A percentile compares a stretch with the other conserved stretches of the same genome.
phyloP scores from a whole-genome alignment of 2,113 vertebrate species.

The Indri indri region DNA sequence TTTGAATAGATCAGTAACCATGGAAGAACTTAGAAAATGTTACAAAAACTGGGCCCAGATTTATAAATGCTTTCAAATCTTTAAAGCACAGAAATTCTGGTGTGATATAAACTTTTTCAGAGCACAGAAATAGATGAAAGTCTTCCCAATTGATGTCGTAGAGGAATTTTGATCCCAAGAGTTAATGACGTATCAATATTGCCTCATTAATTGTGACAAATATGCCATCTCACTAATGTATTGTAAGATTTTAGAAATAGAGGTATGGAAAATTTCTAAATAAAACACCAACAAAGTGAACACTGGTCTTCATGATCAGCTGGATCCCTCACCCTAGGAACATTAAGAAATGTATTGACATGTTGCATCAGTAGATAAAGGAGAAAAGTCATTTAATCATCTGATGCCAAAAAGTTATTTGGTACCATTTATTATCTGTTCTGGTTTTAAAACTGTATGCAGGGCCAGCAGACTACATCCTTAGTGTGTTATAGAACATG shows the following conservation, averaged over 20 bases:
- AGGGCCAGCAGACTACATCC: background rate
- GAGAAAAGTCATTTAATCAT: background rate
- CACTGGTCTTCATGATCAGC: background rate
- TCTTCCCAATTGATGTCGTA: background rate
- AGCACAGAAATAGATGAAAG: background rate
- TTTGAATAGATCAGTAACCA: background rate
- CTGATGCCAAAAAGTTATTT: background rate
- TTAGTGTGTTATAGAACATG: background rate
- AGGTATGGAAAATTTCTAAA: background rate
- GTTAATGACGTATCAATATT: background rate
- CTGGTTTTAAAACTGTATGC: background rate
- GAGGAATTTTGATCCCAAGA: background rate
- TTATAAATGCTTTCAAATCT: background rate
- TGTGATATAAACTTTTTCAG: background rate
- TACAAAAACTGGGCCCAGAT: background rate
- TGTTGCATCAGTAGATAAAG: background rate
- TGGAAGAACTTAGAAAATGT: slow-evolving; percentile 11
- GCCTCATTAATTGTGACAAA: background rate
- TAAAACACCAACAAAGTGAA: background rate
- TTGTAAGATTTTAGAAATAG: background rate
- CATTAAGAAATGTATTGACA: background rate
- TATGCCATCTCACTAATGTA: background rate
- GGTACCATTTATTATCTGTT: background rate
- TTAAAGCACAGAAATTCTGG: background rate
- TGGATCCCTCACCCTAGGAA: background rate